Base-by-base conservation (phyloP, 2,888 invertebrate genomes). In the Synanthedon andrenaeformis region DNA sequence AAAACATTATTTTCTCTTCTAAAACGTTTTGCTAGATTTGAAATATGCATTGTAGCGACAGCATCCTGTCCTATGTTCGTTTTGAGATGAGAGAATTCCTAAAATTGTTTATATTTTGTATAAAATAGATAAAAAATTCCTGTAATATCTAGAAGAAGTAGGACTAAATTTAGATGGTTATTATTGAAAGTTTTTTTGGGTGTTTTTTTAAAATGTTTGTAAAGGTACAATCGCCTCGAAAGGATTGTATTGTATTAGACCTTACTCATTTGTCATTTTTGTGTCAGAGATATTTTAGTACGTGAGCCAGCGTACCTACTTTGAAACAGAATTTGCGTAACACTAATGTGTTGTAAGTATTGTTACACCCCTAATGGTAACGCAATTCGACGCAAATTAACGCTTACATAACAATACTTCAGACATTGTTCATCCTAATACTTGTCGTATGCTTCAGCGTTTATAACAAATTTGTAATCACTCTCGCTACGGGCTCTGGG, bases 401-500 rank as follows among this genome's bases (percentile, higher is more conserved):
- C 77, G 84, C 84, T 84, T 86, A 71, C 78, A 76, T 80, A 79
- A 79, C 76, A 71, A 65, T 78, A 78, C 78, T 79, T 78, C 78
- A 76, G 66, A 82, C 75, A 79, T 80, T 74, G 75, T 79, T 82
- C 81, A 82, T 79, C 73, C 74, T 79, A 74, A 76, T 75, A 55
- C 74, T 79, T 83, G 82, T 83, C 83, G 85, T 87, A 76, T 82
- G 86, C 86, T 87, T 87, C 76, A 78, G 86, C 87, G 82, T 82
- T n/a, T 82, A 76, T 80, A 83, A 83, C 76, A 79, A 23, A 79
- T 83, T 77, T 83, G 41, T 54, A 35, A 74, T 69, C 72, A 76
- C 77, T 74, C 69, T 76, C 81, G 86, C 86, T 86, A 84, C 82
- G 85, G 86, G 85, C 86, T 85, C 85, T 72, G 85, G 86, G 86